Conservation (phyloP, 2,888 invertebrate genomes). For the Drosophila kokeensis region DNA sequence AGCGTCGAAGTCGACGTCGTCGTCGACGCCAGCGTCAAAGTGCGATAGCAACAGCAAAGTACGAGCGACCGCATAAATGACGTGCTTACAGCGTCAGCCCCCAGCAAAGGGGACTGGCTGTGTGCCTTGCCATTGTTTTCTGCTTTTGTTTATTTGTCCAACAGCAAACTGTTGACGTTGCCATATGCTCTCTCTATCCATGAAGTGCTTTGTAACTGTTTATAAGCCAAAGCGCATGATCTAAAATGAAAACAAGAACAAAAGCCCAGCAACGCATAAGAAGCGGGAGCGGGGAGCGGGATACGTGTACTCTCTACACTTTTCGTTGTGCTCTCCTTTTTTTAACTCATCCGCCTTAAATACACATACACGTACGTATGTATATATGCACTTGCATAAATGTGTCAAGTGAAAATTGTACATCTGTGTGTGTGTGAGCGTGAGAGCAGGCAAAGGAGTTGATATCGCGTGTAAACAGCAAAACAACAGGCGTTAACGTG, state of each 20-base stretch:
- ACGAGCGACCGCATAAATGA: slow-evolving; percentile 56
- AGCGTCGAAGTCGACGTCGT: slow-evolving; percentile 14
- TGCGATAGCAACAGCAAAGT: slow-evolving; percentile 65
- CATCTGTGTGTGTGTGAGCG: slow-evolving; percentile 19
- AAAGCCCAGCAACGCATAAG: slow-evolving; percentile 40
- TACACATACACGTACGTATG: slow-evolving; percentile 12
- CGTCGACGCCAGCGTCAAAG: slow-evolving; percentile 51
- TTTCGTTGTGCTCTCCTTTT: slow-evolving; percentile 52
- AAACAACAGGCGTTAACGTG: slow-evolving; percentile 20
- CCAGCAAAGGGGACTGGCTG: slow-evolving; percentile 56
- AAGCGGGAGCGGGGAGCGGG: slow-evolving; percentile 5
- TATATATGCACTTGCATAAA: slow-evolving; percentile 34
- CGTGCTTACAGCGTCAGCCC: slow-evolving; percentile 63
- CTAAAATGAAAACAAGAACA: slow-evolving; percentile 52
- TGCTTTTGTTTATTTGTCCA: slow-evolving; percentile 65
- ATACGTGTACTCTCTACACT: slow-evolving; percentile 25
- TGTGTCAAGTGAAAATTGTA: slow-evolving; percentile 58
- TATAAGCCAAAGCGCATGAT: slow-evolving; percentile 68
- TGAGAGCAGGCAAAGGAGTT: slow-evolving; percentile 47
- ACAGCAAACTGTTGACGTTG: slow-evolving; percentile 74
- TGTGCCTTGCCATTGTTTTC: slow-evolving; percentile 39
- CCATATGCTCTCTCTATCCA: slow-evolving; percentile 45
- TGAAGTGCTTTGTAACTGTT: slow-evolving; percentile 66
- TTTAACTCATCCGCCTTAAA: slow-evolving; percentile 22
- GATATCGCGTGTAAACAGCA: slow-evolving; percentile 56